These are phyloP conservation scores for Varecia variegata DNA, from an alignment of 2,797 vertebrate species.

Conservation along the genomic window DNA sequence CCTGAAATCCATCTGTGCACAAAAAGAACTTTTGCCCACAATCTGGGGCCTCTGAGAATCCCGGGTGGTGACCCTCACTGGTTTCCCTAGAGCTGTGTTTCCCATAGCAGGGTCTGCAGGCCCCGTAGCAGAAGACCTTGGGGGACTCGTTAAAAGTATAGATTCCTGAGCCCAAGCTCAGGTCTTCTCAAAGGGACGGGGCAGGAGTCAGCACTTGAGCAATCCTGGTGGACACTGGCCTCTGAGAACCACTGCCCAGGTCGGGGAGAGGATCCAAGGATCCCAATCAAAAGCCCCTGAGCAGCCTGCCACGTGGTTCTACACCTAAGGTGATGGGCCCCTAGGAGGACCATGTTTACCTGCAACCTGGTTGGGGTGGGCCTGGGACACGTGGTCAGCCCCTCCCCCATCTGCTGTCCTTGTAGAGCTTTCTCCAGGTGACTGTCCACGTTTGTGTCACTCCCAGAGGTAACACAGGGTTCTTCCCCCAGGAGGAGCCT, in stretches of 20 bases:
- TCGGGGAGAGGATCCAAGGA: not conserved
- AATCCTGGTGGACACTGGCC: not conserved
- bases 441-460: not conserved
- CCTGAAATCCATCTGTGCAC: not conserved
- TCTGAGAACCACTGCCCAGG: not conserved
- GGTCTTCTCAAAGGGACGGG: not conserved
- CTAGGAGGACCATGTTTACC: not conserved
- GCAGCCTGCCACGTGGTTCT: not conserved
- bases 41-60: not conserved
- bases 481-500: not conserved
- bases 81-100: not conserved
- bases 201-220: not conserved
- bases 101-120: not conserved
- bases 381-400: rapidly evolving
- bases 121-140: not conserved
- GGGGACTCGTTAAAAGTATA: not conserved
- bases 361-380: not conserved
- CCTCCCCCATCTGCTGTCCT: not conserved
- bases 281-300: not conserved
- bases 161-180: not conserved
- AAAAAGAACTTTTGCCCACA: not conserved
- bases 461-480: not conserved
- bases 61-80: not conserved
- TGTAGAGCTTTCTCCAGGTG: not conserved
- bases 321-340: not conserved